Evolutionary conservation across 2,888 invertebrate genomes (phyloP).

Genomic region (Agonopterix arenella): DNA sequence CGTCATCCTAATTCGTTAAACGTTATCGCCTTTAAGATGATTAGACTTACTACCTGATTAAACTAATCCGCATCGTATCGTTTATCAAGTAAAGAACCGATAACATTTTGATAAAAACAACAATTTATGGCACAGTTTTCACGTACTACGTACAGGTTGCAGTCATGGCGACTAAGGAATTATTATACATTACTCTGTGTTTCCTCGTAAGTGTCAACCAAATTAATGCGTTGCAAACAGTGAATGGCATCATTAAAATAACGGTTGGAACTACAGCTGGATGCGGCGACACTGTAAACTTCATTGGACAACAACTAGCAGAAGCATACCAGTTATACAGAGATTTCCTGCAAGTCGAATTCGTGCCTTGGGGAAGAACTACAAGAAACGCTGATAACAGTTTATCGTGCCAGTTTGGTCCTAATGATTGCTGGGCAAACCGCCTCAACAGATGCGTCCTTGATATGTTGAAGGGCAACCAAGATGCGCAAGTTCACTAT

Average conservation of each 20-base stretch:
- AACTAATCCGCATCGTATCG: no score
- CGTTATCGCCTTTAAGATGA: no score
- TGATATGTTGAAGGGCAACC: conserved; percentile 35
- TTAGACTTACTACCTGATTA: no score
- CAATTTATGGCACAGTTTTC: no score
- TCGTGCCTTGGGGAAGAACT: conserved; percentile 64
- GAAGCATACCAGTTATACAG: conserved; percentile 42
- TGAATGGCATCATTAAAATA: conserved; percentile 52
- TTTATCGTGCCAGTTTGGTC: conserved; percentile 44
- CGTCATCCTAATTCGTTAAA: no score
- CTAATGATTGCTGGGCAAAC: conserved; percentile 59
- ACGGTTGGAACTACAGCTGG: conserved; percentile 48
- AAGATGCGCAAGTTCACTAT: conserved; percentile 46
- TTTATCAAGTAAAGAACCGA: no score
- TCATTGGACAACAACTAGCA: conserved; percentile 35
- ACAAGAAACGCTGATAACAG: conserved; percentile 22
- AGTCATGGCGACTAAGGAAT: conserved; percentile 1
- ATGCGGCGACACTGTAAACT: conserved; percentile 46
- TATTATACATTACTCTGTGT: not conserved
- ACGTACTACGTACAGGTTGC: no score
- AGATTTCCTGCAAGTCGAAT: conserved; percentile 50
- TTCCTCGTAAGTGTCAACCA: conserved; percentile 10
- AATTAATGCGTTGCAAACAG: conserved; percentile 25
- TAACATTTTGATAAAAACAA: no score
- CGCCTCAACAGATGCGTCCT: conserved; percentile 56